Evolutionary conservation across 2,888 invertebrate genomes (phyloP).

Genomic region (Hedychridium roseum): DNA sequence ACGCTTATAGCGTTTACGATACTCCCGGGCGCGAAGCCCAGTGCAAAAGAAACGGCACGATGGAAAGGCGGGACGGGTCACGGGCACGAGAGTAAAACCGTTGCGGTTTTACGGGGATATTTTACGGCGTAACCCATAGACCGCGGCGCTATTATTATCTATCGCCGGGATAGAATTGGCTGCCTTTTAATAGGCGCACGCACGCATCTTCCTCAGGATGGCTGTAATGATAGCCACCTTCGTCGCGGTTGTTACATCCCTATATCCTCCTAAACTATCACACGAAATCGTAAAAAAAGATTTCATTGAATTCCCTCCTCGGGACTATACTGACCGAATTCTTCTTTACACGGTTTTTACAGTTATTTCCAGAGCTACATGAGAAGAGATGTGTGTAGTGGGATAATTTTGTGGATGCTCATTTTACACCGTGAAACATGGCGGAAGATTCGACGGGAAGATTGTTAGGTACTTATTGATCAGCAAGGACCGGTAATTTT

Average conservation of each 20-base stretch:
- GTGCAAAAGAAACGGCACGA: slow-evolving; percentile 3
- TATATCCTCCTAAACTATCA: no score
- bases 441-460: no score
- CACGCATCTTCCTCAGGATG: slow-evolving; percentile 9
- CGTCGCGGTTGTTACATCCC: slow-evolving; percentile 8
- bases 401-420: no score
- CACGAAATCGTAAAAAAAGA: no score
- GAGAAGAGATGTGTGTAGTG: no score
- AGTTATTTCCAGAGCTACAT: no score
- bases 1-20: slow-evolving; percentile 39
- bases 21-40: slow-evolving; percentile 19
- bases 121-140: slow-evolving; percentile 37
- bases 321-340: no score
- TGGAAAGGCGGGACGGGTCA: neutral
- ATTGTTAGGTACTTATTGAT: no score
- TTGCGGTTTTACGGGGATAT: slow-evolving; percentile 38
- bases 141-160: slow-evolving; percentile 42
- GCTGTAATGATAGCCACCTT: slow-evolving; percentile 22
- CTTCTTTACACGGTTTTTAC: no score
- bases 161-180: slow-evolving; percentile 35
- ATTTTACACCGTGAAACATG: no score
- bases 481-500: no score
- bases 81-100: slow-evolving; percentile 25
- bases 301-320: no score
- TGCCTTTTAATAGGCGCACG: slow-evolving; percentile 32